Base-by-base conservation (phyloP, 2,888 invertebrate genomes). In the Lasiommata megera region DNA sequence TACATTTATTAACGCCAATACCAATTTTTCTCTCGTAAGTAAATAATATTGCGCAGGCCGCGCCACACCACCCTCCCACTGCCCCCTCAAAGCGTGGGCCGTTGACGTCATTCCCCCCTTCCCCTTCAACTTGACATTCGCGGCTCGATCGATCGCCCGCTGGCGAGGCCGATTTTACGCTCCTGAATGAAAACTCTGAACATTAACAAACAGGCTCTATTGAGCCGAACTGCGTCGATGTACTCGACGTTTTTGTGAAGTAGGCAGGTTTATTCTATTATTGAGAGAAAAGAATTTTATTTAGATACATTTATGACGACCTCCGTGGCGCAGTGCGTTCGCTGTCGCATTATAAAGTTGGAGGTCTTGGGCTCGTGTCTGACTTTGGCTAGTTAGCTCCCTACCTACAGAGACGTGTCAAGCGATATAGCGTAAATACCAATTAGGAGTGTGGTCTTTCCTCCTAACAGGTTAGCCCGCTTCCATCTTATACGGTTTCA, bases 91-190 rank as follows among this genome's bases (percentile, higher is more conserved):
- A 0, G 47, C 47, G 62, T 61, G 54, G 64, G 62, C 51, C 58
- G 31, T 56, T 64, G 66, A 64, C 64, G 66, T 66, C 66, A 63
- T 61, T 9, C 11, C 29, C n/a, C 16, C 5, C 11, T 8, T 14
- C 51, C 51, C 51, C 38, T 12, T 63, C 63, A 61, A 62, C 67
- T 70, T 68, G 67, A 69, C 67, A 67, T 67, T 67, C 53, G 55
- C 50, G 51, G 51, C 60, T 57, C 38, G 61, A 70, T 70, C 68
- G 70, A 70, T 62, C 68, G 59, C 8, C 7, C 38, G 38, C 28
- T 37, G 23, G 37, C 51, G 51, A 51, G 40, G 51, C 36, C 51
- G 38, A 28, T 11, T 48, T 36, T 50, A 38, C 64, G 55, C 14
- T 41, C 14, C 58, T 58, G 31, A 58, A 58, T 58, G 58, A 43